Conservation (phyloP, 2,888 invertebrate species). For the Pomacea canaliculata region DNA sequence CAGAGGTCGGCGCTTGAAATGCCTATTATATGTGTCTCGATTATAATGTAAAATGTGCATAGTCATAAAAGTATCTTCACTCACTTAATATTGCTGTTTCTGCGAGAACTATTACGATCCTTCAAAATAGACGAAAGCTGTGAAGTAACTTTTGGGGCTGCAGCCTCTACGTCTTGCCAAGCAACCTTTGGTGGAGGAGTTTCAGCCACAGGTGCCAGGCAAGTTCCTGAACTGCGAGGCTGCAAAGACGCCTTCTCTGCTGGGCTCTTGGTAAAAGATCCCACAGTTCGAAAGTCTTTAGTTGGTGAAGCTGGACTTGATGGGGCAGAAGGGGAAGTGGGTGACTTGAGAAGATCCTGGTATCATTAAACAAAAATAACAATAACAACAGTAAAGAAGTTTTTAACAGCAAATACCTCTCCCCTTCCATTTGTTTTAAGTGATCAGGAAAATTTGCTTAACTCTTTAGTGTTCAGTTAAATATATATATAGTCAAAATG, state of each 20-base stretch:
- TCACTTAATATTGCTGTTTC: conserved; percentile 51
- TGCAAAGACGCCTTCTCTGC: conserved; percentile 13
- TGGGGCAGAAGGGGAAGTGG: conserved; percentile 44
- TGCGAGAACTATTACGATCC: conserved; percentile 46
- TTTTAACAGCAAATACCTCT: too few relatives aligned
- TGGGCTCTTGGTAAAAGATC: conserved; percentile 7
- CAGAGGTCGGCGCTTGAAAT: too few relatives aligned
- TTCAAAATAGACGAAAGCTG: conserved; percentile 54
- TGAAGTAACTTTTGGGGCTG: conserved; percentile 32
- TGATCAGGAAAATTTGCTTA: too few relatives aligned
- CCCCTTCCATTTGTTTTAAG: too few relatives aligned
- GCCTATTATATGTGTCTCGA: too few relatives aligned
- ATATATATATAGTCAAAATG: too few relatives aligned
- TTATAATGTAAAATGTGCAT: too few relatives aligned
- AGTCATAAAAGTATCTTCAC: background rate
- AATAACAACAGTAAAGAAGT: too few relatives aligned
- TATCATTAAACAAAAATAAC: conserved; percentile 12
- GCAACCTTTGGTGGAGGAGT: conserved; percentile 22
- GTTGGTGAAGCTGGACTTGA: conserved; percentile 48
- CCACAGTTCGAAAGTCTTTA: conserved; percentile 33
- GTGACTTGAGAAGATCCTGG: conserved; percentile 54
- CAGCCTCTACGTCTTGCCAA: background rate
- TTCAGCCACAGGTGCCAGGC: conserved; percentile 14
- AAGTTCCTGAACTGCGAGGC: conserved; percentile 1
- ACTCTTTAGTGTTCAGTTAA: too few relatives aligned